Percentiles rank a stretch among this genome's conserved stretches.
Evolutionary conservation across 2,113 vertebrate species (phyloP).

Genomic region (Labrus mixtus): DNA sequence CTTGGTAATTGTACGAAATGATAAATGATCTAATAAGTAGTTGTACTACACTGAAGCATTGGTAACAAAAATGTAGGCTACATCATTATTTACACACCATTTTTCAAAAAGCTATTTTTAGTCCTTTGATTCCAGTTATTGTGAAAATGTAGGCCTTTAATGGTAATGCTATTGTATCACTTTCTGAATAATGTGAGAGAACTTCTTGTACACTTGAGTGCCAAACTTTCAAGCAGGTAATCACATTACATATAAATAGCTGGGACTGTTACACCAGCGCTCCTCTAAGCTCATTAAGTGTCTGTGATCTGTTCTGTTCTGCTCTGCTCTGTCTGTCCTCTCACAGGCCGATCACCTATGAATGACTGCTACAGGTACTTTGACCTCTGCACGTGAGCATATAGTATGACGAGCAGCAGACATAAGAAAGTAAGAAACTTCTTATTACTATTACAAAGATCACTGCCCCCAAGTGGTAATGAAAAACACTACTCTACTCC

Average conservation of each 20-base stretch:
- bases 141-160: background rate
- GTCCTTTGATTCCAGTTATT: no score
- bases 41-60: no score
- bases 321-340: constrained; percentile 20
- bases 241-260: constrained; percentile 81
- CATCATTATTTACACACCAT: no score
- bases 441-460: constrained; percentile 23
- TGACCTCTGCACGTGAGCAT: constrained; percentile 9
- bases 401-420: background rate
- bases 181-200: background rate
- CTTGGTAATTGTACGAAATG: background rate
- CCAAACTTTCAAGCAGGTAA: constrained; percentile 49
- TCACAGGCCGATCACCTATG: background rate
- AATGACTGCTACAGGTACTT: background rate
- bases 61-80: no score
- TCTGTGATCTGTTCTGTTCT: constrained; percentile 32
- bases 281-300: constrained; percentile 74
- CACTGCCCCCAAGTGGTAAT: constrained; percentile 80
- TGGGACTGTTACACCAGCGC: constrained; percentile 56
- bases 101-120: no score
- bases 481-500: constrained; percentile 23
- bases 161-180: background rate
- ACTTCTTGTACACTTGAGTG: constrained; percentile 23
- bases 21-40: background rate
- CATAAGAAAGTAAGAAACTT: background rate